Evolutionary conservation across 2,888 invertebrate species (phyloP).

Genomic region (Ernsta delagoae): DNA sequence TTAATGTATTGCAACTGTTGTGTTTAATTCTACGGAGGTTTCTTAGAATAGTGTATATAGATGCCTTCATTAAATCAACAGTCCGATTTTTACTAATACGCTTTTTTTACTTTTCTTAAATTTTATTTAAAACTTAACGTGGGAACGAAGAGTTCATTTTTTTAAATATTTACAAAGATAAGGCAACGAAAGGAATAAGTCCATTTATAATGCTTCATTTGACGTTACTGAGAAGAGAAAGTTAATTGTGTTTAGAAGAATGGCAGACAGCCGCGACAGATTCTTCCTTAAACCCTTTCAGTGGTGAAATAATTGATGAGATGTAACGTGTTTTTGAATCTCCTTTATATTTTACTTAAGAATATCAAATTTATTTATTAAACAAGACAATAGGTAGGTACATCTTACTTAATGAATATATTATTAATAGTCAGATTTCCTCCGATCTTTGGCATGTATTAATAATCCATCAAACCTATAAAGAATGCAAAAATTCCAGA

Average conservation of each 20-base stretch:
- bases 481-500: no score
- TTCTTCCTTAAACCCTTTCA: slow-evolving; percentile 63
- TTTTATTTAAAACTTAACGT: no score
- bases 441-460: no score
- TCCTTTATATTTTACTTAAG: not conserved
- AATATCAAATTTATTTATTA: slow-evolving; percentile 5
- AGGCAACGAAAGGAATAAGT: not conserved
- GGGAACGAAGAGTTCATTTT: no score
- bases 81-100: no score
- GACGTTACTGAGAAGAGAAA: slow-evolving; percentile 63
- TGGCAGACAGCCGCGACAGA: slow-evolving; percentile 63
- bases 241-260: slow-evolving; percentile 64
- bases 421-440: not conserved
- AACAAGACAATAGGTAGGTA: not conserved
- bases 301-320: slow-evolving; percentile 69
- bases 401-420: not conserved
- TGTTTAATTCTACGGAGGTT: not conserved
- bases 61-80: no score
- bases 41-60: not conserved
- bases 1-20: slow-evolving; percentile 15
- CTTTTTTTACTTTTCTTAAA: no score
- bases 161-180: not conserved
- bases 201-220: slow-evolving; percentile 59
- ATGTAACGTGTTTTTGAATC: slow-evolving; percentile 33
- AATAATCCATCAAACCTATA: no score